Conservation (phyloP, 2,797 vertebrate species). For the Limnodromus scolopaceus region DNA sequence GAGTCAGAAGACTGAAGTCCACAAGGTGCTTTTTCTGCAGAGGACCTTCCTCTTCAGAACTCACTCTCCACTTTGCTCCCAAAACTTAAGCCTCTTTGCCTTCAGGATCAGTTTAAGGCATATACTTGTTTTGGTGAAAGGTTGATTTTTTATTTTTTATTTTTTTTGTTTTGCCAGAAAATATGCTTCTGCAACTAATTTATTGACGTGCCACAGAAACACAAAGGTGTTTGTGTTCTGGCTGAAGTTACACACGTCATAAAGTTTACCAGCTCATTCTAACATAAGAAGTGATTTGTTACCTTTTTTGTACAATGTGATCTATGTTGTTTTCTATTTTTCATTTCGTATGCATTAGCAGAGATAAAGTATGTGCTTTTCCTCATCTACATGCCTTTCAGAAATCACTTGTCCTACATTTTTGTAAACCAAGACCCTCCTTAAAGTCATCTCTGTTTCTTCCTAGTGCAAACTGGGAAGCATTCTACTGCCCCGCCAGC, state of each 20-base stretch:
- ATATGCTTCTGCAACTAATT: background rate
- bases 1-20: background rate
- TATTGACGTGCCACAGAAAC: fast-evolving
- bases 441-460: background rate
- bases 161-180: background rate
- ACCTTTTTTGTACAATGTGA: background rate
- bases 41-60: background rate
- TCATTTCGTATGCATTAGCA: background rate
- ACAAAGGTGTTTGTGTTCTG: background rate
- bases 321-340: background rate
- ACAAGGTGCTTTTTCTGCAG: background rate
- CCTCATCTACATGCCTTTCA: background rate
- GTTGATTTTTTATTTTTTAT: background rate
- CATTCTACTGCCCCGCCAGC: background rate
- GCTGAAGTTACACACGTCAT: background rate
- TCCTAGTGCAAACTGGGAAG: background rate
- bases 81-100: background rate
- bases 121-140: background rate
- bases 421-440: background rate
- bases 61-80: background rate
- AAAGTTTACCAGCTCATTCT: background rate
- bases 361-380: background rate
- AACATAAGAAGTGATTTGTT: background rate
- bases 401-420: background rate
- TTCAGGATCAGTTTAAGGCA: background rate